Percentiles rank a stretch among this genome's conserved stretches.
These are phyloP conservation scores for Pseudachorutes palmiensis DNA, from an alignment of 1,140 invertebrate genomes.

Conservation along the genomic window DNA sequence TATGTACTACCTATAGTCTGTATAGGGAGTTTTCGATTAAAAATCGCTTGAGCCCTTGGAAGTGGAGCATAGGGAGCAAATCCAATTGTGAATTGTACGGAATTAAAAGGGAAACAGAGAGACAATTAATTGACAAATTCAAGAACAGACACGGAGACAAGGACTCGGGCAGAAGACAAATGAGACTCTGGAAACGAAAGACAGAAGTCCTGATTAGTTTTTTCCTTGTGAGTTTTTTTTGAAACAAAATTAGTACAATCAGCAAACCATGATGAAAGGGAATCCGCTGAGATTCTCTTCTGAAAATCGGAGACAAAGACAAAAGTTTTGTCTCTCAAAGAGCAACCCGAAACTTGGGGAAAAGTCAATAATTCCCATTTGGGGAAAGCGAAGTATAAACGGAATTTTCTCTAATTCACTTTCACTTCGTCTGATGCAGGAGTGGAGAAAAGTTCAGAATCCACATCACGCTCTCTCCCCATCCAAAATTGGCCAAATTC, in stretches of 20 bases:
- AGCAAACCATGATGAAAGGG: constrained; percentile 17
- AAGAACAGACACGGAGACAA: constrained; percentile 8
- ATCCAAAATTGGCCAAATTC: constrained; percentile 7
- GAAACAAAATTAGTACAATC: constrained; percentile 19
- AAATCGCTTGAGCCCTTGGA: not conserved
- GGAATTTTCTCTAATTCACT: constrained; percentile 11
- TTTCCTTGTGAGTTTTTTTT: constrained; percentile 17
- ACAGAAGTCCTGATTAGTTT: constrained; percentile 4
- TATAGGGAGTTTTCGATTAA: not conserved
- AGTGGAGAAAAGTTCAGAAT: not conserved
- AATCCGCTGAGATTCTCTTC: constrained; percentile 2
- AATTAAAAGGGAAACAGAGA: constrained; percentile 2
- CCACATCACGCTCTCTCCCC: not conserved
- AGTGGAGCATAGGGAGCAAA: no score
- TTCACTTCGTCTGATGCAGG: not conserved
- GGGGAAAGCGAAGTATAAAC: not conserved
- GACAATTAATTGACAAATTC: constrained; percentile 5
- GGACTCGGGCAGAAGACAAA: constrained; percentile 19
- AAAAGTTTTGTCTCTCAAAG: not conserved
- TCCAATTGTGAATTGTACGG: not conserved
- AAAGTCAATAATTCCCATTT: constrained; percentile 13
- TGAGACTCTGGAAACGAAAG: constrained; percentile 12
- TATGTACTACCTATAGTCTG: not conserved
- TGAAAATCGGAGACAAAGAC: not conserved
- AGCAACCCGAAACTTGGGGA: no score